phyloP scores from a whole-genome alignment of 1,140 invertebrate genomes.

The Microplitis mediator region DNA sequence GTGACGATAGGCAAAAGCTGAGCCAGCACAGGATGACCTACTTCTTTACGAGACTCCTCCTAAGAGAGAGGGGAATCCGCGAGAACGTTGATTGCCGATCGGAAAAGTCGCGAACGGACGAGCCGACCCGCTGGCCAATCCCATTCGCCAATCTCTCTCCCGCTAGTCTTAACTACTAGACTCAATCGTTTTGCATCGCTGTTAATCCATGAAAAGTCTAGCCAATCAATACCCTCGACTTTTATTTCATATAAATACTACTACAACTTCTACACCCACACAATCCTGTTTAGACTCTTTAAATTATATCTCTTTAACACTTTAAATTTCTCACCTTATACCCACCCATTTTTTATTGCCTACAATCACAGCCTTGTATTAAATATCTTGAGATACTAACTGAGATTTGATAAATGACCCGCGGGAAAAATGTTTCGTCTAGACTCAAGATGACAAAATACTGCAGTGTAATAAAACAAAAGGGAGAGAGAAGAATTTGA shows the following conservation, averaged over 20 bases:
- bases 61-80: slow-evolving; percentile 59
- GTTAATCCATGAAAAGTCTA: background rate
- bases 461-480: no score
- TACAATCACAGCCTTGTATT: background rate
- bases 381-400: no score
- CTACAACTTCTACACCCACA: background rate
- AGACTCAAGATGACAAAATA: no score
- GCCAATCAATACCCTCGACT: background rate
- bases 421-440: no score
- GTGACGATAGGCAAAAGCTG: no score
- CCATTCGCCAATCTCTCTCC: slow-evolving; percentile 23
- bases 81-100: slow-evolving; percentile 55
- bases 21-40: slow-evolving; percentile 50
- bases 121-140: slow-evolving; percentile 37
- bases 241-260: no score
- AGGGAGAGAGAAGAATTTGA: no score
- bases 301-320: background rate
- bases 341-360: background rate
- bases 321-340: background rate
- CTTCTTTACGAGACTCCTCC: slow-evolving; percentile 58
- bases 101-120: slow-evolving; percentile 54
- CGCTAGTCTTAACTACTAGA: slow-evolving; percentile 4
- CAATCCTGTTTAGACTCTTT: background rate
- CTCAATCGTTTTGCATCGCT: slow-evolving; percentile 13
- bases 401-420: no score